Evolutionary conservation across 2,113 vertebrate species (phyloP).

Genomic region (Lates calcarifer): DNA sequence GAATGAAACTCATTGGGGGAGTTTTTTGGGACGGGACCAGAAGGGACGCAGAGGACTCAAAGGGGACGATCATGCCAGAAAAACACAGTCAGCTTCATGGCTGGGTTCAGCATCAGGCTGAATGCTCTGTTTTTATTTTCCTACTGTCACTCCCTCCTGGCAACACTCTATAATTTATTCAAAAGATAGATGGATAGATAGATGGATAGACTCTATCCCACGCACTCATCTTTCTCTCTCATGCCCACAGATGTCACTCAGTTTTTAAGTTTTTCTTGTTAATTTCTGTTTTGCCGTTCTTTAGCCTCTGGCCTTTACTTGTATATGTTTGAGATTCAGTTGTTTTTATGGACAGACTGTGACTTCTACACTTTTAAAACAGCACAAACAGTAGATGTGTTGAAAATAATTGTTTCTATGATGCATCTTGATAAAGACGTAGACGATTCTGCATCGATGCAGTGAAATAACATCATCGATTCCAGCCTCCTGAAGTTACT

Average conservation of each 20-base stretch:
- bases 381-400: too few species aligned
- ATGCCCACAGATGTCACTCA: too few species aligned
- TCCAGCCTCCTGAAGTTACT: too few species aligned
- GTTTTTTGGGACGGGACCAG: slow-evolving; percentile 6
- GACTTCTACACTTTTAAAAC: too few species aligned
- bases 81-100: slow-evolving; percentile 2
- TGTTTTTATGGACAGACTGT: not conserved
- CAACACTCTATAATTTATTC: not conserved
- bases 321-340: not conserved
- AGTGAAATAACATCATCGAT: too few species aligned
- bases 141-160: not conserved
- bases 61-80: slow-evolving; percentile 10
- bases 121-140: slow-evolving; percentile 12
- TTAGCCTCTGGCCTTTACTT: not conserved
- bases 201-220: too few species aligned
- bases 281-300: not conserved
- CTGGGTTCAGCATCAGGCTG: not conserved
- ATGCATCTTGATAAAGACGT: too few species aligned
- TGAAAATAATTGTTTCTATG: too few species aligned
- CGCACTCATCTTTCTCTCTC: too few species aligned
- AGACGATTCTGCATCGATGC: too few species aligned
- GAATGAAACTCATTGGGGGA: slow-evolving; percentile 30
- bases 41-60: slow-evolving; percentile 10
- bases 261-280: not conserved
- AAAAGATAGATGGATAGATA: too few species aligned